Base-by-base conservation (phyloP, 2,888 invertebrate species). In the Polyploca ridens region DNA sequence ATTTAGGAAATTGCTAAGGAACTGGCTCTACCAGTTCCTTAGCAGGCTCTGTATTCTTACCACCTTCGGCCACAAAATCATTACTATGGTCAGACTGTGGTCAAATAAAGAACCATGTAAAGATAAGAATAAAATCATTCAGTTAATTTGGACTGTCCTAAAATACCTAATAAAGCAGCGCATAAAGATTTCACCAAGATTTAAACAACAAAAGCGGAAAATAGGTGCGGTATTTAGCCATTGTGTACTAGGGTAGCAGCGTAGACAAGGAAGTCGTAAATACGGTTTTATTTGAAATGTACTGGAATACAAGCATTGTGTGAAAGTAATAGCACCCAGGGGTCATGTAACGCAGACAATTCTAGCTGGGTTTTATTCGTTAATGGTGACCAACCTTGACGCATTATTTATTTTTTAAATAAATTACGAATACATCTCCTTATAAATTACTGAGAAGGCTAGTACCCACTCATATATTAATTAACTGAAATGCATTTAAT, bases 201-300 rank as follows among this genome's bases (percentile, higher is more conserved):
- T 5, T 49, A 49, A 63, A 66, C 69, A 74, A 74, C 70, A 74
- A 72, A 68, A 67, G 57, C 65, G 60, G 66, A 69, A 63, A 70
- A 65, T 64, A 66, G 68, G 63, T 67, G 63, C 67, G 70, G 69
- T 72, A 71, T 77, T 72, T 76, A 74, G 71, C 74, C 68, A 69
- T 62, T 64, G 64, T 69, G 72, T 75, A 82, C 77, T 72, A 81
- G 77, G 75, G 72, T 70, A 70, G 74, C 79, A 81, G 74, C 70
- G 69, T 66, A 70, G 64, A 72, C 77, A 69, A 83, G 85, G 83
- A 86, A 85, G 85, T 84, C 82, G 81, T 90, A 90, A 90, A 91
- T 90, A 89, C 85, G 77, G 80, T 83, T 87, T 87, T 86, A 88
- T 89, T 89, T 85, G 86, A 85, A 87, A 85, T 84, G 85, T 81